Evolutionary conservation across 1,140 invertebrate genomes (phyloP).

Genomic region (Aphelinus atriplicis): DNA sequence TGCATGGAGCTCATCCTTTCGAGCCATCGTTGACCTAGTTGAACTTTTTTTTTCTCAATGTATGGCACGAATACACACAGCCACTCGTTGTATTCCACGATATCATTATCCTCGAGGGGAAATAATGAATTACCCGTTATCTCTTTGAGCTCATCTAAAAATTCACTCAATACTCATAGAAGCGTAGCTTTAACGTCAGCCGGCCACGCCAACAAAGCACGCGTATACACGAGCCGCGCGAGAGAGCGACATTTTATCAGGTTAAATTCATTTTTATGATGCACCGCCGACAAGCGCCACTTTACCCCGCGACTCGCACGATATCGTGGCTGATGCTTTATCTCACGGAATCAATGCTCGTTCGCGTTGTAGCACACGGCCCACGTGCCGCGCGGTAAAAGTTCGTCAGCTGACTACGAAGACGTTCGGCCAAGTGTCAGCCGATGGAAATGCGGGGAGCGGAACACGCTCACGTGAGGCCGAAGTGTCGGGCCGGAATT

Average conservation of each 20-base stretch:
- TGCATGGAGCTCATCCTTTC: too few species aligned
- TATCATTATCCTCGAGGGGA: too few species aligned
- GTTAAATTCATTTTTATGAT: constrained; percentile 22
- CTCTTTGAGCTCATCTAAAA: too few species aligned
- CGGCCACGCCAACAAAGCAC: background rate
- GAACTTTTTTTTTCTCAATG: too few species aligned
- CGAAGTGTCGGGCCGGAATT: constrained; percentile 46
- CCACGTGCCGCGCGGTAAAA: background rate
- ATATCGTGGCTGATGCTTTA: background rate
- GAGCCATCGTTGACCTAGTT: too few species aligned
- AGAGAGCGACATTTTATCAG: constrained; percentile 9
- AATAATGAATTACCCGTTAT: too few species aligned
- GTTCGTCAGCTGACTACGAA: background rate
- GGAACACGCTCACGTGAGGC: background rate
- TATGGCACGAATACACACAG: too few species aligned
- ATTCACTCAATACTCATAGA: too few species aligned
- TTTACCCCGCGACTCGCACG: background rate
- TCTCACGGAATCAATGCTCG: constrained; percentile 22
- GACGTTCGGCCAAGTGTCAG: background rate
- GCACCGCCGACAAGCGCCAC: background rate
- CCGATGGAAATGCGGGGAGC: background rate
- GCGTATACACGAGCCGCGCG: background rate
- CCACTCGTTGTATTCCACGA: too few species aligned
- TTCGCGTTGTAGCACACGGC: constrained; percentile 3
- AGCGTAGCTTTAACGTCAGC: too few species aligned